Evolutionary conservation across 2,888 invertebrate genomes (phyloP).

Genomic region (Pachydiplax longipennis): DNA sequence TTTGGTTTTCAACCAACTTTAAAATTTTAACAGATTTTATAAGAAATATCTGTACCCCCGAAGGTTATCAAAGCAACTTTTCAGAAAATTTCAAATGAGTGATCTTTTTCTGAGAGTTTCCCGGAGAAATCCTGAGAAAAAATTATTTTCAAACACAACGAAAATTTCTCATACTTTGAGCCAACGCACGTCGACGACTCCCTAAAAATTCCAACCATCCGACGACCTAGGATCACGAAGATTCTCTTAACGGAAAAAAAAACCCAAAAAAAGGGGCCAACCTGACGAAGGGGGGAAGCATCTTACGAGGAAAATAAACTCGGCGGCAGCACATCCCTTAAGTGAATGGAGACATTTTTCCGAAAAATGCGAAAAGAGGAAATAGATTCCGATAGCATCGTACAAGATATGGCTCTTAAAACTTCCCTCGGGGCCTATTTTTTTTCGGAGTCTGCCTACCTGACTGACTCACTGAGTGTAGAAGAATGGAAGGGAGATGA

Average conservation of each 20-base stretch:
- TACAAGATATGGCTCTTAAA: not conserved
- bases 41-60: too few relatives aligned
- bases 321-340: not conserved
- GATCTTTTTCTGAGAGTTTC: too few relatives aligned
- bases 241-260: not conserved
- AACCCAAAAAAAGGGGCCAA: too few relatives aligned
- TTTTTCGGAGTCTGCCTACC: not conserved
- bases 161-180: too few relatives aligned
- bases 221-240: not conserved
- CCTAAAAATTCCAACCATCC: too few relatives aligned
- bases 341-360: not conserved
- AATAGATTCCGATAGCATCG: not conserved
- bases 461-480: slow-evolving; percentile 5
- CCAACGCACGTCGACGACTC: too few relatives aligned
- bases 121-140: too few relatives aligned
- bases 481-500: not conserved
- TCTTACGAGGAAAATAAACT: not conserved
- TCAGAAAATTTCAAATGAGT: too few relatives aligned
- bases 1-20: too few relatives aligned
- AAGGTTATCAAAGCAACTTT: too few relatives aligned
- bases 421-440: not conserved
- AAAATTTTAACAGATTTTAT: too few relatives aligned
- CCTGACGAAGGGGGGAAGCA: not conserved
- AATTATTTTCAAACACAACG: too few relatives aligned
- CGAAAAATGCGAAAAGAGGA: not conserved